A percentile compares a stretch with the other conserved stretches of the same genome.
Conservation (phyloP, 23 tunicate genomes). For the Halocynthia aurantium region DNA sequence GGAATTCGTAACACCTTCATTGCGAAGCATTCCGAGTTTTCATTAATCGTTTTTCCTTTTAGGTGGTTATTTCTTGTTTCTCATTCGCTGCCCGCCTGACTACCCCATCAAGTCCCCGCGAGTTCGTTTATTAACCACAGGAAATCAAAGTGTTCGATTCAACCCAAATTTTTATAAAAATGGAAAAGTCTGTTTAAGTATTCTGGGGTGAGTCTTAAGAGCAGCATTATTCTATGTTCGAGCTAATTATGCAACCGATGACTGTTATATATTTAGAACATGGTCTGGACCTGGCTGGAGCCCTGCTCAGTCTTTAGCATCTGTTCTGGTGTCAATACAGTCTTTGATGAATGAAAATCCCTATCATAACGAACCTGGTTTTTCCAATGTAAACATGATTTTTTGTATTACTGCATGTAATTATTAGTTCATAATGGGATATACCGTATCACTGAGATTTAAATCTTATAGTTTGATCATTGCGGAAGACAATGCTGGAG, state of each 20-base stretch:
- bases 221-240: not conserved
- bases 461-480: no score
- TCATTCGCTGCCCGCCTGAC: conserved; percentile 38
- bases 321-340: conserved; percentile 40
- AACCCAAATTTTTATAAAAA: conserved; percentile 46
- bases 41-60: not conserved
- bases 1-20: no score
- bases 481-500: no score
- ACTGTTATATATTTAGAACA: conserved; percentile 2
- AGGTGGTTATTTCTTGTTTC: conserved; percentile 46
- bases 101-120: conserved; percentile 37
- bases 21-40: no score
- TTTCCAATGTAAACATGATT: conserved; percentile 1
- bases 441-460: no score
- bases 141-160: conserved; percentile 25
- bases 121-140: conserved; percentile 35
- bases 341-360: conserved; percentile 49
- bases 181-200: conserved; percentile 55
- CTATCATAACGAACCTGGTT: conserved; percentile 59
- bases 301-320: conserved; percentile 30
- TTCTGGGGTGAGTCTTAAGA: conserved; percentile 21
- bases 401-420: not conserved
- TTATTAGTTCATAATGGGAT: no score
- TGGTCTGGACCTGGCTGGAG: conserved; percentile 58
- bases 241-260: not conserved